These are phyloP conservation scores for Lordiphosa fenestrarum DNA, from an alignment of 2,888 invertebrate genomes.

Conservation along the genomic window DNA sequence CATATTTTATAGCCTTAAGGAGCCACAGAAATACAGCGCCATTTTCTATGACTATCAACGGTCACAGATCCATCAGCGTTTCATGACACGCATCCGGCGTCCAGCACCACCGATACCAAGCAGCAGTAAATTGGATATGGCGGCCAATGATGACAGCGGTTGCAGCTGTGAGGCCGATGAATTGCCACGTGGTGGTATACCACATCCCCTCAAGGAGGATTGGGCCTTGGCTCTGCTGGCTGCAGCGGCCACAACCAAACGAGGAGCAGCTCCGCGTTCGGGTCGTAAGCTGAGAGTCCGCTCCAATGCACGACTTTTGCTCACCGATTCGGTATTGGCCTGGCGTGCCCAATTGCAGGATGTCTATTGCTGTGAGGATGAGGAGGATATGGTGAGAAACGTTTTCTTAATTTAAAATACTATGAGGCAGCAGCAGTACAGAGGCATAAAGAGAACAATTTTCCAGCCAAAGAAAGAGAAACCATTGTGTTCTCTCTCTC, in stretches of 20 bases:
- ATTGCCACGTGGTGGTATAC: constrained; percentile 28
- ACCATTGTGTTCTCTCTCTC: no score
- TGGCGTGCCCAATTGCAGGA: constrained; percentile 78
- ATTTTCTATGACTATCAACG: constrained; percentile 79
- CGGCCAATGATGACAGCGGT: constrained; percentile 50
- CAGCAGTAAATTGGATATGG: neutral
- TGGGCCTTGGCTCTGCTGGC: constrained; percentile 57
- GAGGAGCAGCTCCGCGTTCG: constrained; percentile 47
- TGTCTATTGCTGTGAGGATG: constrained; percentile 79
- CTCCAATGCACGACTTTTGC: constrained; percentile 45
- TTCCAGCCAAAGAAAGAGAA: no score
- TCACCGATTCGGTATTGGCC: constrained; percentile 76
- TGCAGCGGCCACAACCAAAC: constrained; percentile 42
- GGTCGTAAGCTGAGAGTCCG: constrained; percentile 57
- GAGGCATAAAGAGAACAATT: no score
- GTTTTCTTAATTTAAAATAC: no score
- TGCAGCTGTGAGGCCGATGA: constrained; percentile 56
- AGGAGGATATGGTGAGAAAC: constrained; percentile 80
- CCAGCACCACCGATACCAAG: constrained; percentile 25
- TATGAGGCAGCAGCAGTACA: no score
- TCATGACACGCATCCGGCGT: constrained; percentile 49
- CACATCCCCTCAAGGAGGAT: constrained; percentile 49
- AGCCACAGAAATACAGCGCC: constrained; percentile 76
- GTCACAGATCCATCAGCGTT: constrained; percentile 63
- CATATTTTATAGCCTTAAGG: constrained; percentile 75